These are phyloP conservation scores for Procambarus virginalis DNA, from an alignment of 1,140 invertebrate species.

Conservation along the genomic window DNA sequence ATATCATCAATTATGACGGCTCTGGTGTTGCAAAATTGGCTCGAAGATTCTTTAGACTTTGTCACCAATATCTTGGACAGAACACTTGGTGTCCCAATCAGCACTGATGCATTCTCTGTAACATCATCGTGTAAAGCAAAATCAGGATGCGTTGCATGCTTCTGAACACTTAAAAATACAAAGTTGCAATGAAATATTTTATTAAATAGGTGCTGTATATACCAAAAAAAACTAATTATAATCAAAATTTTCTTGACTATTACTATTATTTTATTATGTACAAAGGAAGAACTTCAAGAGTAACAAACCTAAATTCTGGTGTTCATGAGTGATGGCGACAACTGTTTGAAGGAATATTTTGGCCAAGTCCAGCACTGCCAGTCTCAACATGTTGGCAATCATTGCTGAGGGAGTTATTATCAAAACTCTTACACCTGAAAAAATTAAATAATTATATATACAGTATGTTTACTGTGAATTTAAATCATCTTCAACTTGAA, in stretches of 20 bases:
- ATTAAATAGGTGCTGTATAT: too few species aligned
- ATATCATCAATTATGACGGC: slow-evolving; percentile 3
- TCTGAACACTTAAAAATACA: too few species aligned
- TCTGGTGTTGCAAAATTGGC: neutral
- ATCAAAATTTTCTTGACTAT: too few species aligned
- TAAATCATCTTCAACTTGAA: too few species aligned
- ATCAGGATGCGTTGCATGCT: too few species aligned
- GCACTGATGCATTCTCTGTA: neutral
- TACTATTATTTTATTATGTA: too few species aligned
- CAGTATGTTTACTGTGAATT: too few species aligned
- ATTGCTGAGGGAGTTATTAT: neutral
- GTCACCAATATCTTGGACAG: neutral
- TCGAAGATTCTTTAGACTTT: neutral
- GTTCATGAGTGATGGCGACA: neutral
- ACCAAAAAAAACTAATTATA: too few species aligned
- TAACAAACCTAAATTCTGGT: neutral
- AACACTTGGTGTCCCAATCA: neutral
- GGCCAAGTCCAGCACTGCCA: neutral
- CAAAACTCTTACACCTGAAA: neutral
- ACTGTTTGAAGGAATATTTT: neutral
- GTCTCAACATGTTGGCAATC: neutral
- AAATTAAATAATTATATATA: neutral
- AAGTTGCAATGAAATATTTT: too few species aligned
- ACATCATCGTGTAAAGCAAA: neutral
- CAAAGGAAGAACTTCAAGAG: neutral